Percentiles rank a stretch among this genome's conserved stretches.
Conservation (phyloP, 2,113 vertebrate species). For the Heloderma charlesbogerti region DNA sequence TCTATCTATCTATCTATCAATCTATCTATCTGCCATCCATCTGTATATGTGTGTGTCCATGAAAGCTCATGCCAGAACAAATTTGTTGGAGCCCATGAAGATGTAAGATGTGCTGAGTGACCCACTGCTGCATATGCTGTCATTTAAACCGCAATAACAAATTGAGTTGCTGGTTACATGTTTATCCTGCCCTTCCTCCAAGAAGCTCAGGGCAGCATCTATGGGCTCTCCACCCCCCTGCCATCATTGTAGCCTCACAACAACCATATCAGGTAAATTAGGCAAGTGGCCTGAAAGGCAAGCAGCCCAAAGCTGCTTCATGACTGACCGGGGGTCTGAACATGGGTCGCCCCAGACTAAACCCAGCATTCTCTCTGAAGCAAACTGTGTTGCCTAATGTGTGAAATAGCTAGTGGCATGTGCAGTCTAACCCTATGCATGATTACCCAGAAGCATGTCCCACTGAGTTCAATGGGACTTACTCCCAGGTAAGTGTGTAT, state of each 20-base stretch:
- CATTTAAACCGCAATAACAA: neutral
- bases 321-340: neutral
- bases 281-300: neutral
- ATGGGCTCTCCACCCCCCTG: too few relatives aligned
- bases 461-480: neutral
- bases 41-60: too few relatives aligned
- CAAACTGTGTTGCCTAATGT: neutral
- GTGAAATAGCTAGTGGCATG: neutral
- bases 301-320: neutral
- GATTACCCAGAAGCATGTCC: neutral
- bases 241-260: neutral
- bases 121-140: neutral
- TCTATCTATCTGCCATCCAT: too few relatives aligned
- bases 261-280: neutral
- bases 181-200: neutral
- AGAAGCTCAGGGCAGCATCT: neutral
- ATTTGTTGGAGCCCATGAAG: neutral
- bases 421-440: neutral
- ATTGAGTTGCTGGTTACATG: neutral
- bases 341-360: neutral
- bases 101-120: neutral
- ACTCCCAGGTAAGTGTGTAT: too few relatives aligned
- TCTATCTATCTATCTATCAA: too few relatives aligned
- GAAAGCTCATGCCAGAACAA: too few relatives aligned
- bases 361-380: neutral